Percentiles rank a stretch among this genome's conserved stretches.
These are phyloP conservation scores for Chironomus tepperi DNA, from an alignment of 1,140 invertebrate species.

Conservation along the genomic window DNA sequence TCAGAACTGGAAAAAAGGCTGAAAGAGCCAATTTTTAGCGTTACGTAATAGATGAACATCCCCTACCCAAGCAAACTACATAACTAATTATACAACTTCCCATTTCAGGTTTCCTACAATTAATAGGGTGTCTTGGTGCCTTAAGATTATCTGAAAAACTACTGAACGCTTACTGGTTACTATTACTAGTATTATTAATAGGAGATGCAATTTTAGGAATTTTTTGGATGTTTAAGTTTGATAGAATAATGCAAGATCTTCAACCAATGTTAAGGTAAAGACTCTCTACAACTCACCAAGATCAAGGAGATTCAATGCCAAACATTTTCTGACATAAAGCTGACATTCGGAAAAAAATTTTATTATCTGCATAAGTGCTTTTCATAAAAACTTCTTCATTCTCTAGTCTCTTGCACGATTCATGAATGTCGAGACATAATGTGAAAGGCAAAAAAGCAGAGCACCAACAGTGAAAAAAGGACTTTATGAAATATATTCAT, in stretches of 20 bases:
- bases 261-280: slow-evolving; percentile 32
- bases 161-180: slow-evolving; percentile 76
- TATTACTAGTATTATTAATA: slow-evolving; percentile 66
- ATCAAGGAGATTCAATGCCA: no score
- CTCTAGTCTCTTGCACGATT: neutral
- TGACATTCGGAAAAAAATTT: neutral
- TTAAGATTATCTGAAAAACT: slow-evolving; percentile 67
- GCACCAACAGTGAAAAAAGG: no score
- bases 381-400: neutral
- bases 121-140: slow-evolving; percentile 72
- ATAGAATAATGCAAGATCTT: slow-evolving; percentile 61
- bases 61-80: no score
- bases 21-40: no score
- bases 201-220: slow-evolving; percentile 76
- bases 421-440: no score
- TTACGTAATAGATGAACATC: no score
- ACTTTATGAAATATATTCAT: no score
- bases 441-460: no score
- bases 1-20: no score
- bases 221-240: slow-evolving; percentile 79
- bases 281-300: no score
- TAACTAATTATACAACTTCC: no score
- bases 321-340: neutral
- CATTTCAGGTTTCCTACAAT: slow-evolving; percentile 56
- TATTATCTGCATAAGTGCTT: slow-evolving; percentile 15